Evolutionary conservation across 2,888 invertebrate species (phyloP).

Genomic region (Brachyopa scutellaris): DNA sequence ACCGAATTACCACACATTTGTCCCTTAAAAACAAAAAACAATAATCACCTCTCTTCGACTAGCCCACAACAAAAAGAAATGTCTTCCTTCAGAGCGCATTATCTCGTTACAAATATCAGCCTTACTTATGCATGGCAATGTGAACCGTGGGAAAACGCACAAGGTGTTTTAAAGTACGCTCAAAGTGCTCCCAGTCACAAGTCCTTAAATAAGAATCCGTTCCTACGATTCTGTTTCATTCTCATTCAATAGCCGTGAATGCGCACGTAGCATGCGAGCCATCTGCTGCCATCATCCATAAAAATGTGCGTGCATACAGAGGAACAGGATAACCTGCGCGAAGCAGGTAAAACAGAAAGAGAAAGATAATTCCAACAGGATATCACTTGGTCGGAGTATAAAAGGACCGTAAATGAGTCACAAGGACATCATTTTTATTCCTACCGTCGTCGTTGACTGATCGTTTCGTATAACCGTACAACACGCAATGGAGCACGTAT

Average conservation of each 20-base stretch:
- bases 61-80: not conserved
- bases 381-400: slow-evolving; percentile 72
- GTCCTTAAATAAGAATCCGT: slow-evolving; percentile 46
- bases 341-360: slow-evolving; percentile 45
- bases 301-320: slow-evolving; percentile 29
- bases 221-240: slow-evolving; percentile 50
- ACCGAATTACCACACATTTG: not conserved
- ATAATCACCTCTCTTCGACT: not conserved
- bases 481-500: slow-evolving; percentile 82
- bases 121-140: not conserved
- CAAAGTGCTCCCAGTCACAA: slow-evolving; percentile 66
- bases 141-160: slow-evolving; percentile 53
- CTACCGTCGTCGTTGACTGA: slow-evolving; percentile 53
- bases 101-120: not conserved
- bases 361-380: slow-evolving; percentile 39
- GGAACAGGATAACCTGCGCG: slow-evolving; percentile 43
- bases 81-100: not conserved
- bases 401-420: slow-evolving; percentile 71
- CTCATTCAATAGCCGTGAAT: slow-evolving; percentile 20
- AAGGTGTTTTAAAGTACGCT: slow-evolving; percentile 60
- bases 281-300: slow-evolving; percentile 39
- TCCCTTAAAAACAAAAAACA: not conserved
- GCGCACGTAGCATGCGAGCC: slow-evolving; percentile 30
- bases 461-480: slow-evolving; percentile 8
- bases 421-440: slow-evolving; percentile 76